Base-by-base conservation (phyloP, 2,113 vertebrate genomes). In the Cololabis saira region DNA sequence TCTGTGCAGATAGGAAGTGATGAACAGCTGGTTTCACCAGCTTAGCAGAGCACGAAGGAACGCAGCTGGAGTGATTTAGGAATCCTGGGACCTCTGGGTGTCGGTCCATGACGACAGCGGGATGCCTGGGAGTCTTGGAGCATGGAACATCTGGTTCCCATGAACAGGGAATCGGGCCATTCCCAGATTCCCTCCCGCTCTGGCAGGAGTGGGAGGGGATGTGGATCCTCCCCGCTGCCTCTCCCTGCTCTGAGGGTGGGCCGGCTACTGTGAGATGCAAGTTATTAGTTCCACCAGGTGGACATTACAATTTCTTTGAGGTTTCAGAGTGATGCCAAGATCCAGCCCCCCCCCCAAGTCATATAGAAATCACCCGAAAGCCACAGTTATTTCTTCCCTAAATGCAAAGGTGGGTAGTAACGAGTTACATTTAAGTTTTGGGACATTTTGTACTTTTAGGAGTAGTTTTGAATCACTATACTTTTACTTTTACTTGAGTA, bases 141-240 rank as follows among this genome's bases (percentile, higher is more conserved):
- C n/a, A n/a, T n/a, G n/a, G 47, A 80, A 85, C 90, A 90, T 91
- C 78, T 89, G 91, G 71, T 87, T 90, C 87, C 81, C 80, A 84
- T 90, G 82, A 76, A 45, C 14, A 0, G 15, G 61, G 66, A 60
- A 61, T n/a, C 5, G 12, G 75, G 82, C 89, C 77, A 76, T 61
- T 82, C 74, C 80, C 73, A 71, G 58, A 76, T 40, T 48, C 16
- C 10, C 59, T 59, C 59, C 42, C 43, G 33, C 53, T 27, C 24
- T 27, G 24, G 24, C 24, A 3, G 24, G 24, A 27, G 24, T 27
- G 24, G 24, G 24, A 27, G 24, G 24, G 24, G 24, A 27, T 27
- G 3, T 27, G 24, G 24, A 27, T 27, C 24, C 24, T 27, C 27
- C 66, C 14, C 1, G 62, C 53, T 21, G 11, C 48, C 21, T 14